These are phyloP conservation scores for fruit fly (Drosophila melanogaster) DNA, from an alignment of 1,140 invertebrate genomes.

Conservation along the genomic window Release_6_plus_ISO1_MT NT_033777.3:31224001-31224500, in stretches of 20 bases:
- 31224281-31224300: conserved; percentile 38
- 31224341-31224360: conserved; percentile 27
- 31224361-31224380: conserved; percentile 48
- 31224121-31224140: conserved; percentile 54
- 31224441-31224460: conserved; percentile 1
- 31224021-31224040: conserved; percentile 40
- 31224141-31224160: conserved; percentile 14
- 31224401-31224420: conserved; percentile 6
- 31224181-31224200: too few species aligned
- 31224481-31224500: conserved; percentile 6
- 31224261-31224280: conserved; percentile 56
- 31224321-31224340: conserved; percentile 51
- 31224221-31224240: conserved; percentile 14
- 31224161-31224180: too few species aligned
- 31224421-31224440: conserved; percentile 14
- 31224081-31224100: conserved; percentile 21
- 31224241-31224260: conserved; percentile 23
- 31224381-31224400: conserved; percentile 56
- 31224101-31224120: conserved; percentile 54
- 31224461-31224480: conserved; percentile 4
- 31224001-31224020: conserved; percentile 69
- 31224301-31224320: conserved; percentile 68
- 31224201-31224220: too few species aligned
- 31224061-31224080: conserved; percentile 9
- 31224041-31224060: conserved; percentile 17